Conservation (phyloP, 2,797 vertebrate species). For the Diplodus puntazzo region DNA sequence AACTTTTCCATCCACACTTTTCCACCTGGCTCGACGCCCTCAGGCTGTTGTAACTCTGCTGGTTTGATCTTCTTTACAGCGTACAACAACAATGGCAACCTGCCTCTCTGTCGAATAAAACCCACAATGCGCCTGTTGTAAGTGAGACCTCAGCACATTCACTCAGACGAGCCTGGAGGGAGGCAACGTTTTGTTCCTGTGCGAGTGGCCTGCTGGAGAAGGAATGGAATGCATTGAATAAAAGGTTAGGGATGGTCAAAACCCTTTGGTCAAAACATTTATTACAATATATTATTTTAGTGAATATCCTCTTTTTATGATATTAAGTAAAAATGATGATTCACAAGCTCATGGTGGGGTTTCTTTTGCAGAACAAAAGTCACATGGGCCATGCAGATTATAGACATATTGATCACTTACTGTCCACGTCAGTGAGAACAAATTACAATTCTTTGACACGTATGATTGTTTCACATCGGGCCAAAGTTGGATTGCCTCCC, state of each 20-base stretch:
- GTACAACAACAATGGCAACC: slow-evolving; percentile 63
- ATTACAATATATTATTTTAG: background rate
- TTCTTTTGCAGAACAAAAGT: background rate
- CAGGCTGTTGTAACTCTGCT: slow-evolving; percentile 68
- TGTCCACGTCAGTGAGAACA: no score
- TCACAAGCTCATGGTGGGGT: background rate
- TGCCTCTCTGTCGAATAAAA: slow-evolving; percentile 55
- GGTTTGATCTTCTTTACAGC: slow-evolving; percentile 52
- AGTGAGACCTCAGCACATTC: slow-evolving; percentile 52
- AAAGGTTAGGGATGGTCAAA: slow-evolving; percentile 5
- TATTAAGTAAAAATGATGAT: background rate
- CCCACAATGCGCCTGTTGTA: slow-evolving; percentile 67
- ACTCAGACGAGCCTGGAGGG: slow-evolving; percentile 35
- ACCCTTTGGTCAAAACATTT: background rate
- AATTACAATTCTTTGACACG: no score
- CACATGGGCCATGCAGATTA: no score
- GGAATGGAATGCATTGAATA: background rate
- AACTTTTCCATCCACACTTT: slow-evolving; percentile 60
- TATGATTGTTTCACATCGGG: no score
- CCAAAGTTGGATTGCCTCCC: no score
- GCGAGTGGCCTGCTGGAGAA: slow-evolving; percentile 1
- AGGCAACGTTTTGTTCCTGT: slow-evolving; percentile 26
- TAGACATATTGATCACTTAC: no score
- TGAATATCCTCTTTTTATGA: background rate
- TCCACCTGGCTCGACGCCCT: slow-evolving; percentile 52